Base-by-base conservation (phyloP, 2,888 invertebrate species). In the Coleophora flavipennella region DNA sequence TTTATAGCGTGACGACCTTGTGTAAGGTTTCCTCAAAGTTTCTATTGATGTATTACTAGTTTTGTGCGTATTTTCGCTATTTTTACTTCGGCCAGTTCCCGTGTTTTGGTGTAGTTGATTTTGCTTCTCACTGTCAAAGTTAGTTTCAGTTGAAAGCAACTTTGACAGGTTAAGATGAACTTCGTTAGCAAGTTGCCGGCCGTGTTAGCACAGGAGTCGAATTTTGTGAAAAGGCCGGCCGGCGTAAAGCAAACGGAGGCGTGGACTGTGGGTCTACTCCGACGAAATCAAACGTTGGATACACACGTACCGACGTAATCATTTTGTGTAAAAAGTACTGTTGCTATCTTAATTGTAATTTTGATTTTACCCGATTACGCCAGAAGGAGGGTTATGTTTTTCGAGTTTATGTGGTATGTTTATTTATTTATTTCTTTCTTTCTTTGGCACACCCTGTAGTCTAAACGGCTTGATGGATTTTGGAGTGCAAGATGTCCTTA, bases 221-320 rank as follows among this genome's bases (percentile, higher is more conserved):
- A 70, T 72, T 72, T 71, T 62, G 65, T 57, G 59, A 69, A 67
- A 69, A 71, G 71, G 66, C 6, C 3, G 59, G 62, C 57, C 62
- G 60, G 55, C 64, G 61, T 60, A 72, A 69, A 78, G 77, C 68
- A 75, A 81, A 78, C 70, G 52, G 47, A 62, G 71, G 71, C 67
- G 68, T 62, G 62, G 50, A 53, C 53, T 50, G 48, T 55, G 56
- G 67, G 60, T 59, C 62, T 55, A 54, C 57, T 62, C 62, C 56
- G 42, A 48, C 57, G 59, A 59, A 81, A 80, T 79, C 77, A 79
- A 44, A 36, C 36, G 37, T n/a, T 8, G 20, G 20, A 8, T 39
- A 33, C 36, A 11, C 20, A 42, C 42, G 31, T 8, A 8, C 29
- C 25, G 32, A 41, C 12, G 9, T 4, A 8, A 13, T 29, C 38